These are phyloP conservation scores for Caenorhabditis sp. DNA, from an alignment of 2,888 invertebrate genomes.

Conservation along the genomic window DNA sequence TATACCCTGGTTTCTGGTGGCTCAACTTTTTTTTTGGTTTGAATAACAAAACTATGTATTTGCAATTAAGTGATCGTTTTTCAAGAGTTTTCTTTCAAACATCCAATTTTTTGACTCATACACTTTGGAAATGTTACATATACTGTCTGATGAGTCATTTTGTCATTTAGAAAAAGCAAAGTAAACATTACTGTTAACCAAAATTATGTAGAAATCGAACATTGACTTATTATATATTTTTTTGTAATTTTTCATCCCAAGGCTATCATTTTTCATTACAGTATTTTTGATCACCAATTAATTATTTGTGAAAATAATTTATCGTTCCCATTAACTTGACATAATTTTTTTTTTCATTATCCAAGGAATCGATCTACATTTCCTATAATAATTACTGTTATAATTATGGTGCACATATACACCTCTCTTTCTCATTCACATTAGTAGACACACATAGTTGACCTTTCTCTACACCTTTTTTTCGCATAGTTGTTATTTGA, in stretches of 20 bases:
- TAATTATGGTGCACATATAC: constrained; percentile 1
- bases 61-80: no score
- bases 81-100: no score
- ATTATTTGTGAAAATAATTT: not conserved
- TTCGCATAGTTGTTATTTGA: not conserved
- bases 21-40: no score
- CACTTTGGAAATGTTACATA: no score
- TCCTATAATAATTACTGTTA: not conserved
- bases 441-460: not conserved
- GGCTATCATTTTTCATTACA: constrained; percentile 4
- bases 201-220: not conserved
- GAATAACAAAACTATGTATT: no score
- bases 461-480: not conserved
- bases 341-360: no score
- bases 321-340: not conserved
- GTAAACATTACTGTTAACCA: constrained; percentile 9
- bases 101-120: no score
- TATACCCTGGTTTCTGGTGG: not conserved
- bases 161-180: not conserved
- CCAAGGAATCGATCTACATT: not conserved
- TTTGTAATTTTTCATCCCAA: constrained; percentile 7
- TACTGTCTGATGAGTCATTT: not conserved
- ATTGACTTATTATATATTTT: no score
- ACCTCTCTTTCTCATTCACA: not conserved
- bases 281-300: not conserved